Base-by-base conservation (phyloP, 1,140 invertebrate genomes). In the Trichogramma pretiosum region DNA sequence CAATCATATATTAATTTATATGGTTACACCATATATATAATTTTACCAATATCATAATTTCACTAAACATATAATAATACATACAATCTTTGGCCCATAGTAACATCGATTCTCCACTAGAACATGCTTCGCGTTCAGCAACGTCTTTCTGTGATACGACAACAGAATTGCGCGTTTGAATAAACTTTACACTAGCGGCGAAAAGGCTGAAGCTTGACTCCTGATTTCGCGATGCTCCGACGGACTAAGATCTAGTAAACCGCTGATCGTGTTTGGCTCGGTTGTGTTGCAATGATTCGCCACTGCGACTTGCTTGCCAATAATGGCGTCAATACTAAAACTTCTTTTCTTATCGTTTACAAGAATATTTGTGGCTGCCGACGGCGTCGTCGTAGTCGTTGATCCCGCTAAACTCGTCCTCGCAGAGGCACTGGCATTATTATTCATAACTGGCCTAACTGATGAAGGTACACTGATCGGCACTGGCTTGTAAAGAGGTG, bases 261-360 rank as follows among this genome's bases (percentile, higher is more conserved):
- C 68, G 13, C 56, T 53, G 19, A 60, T 62, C 34, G 43, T 57
- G 32, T 61, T 58, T 1, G 68, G 64, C 34, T n/a, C 61, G 24
- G 5, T 11, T 10, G 43, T 55, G 36, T 14, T 62, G 10, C 8
- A 8, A 9, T 17, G 16, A 18, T 37, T 7, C 3, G 4, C 5
- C 5, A 7, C 7, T 19, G 34, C 51, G 19, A 62, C 62, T 32
- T 68, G 63, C 50, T 74, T 74, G 16, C 75, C 75, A 45, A 76
- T 75, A 5, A 77, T 61, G 0, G 75, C 69, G 52, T 76, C 72
- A 57, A 74, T 75, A 53, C 71, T 75, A 55, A 77, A 76, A 48
- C 70, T 74, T 21, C 68, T 57, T 38, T 66, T 68, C 53, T 68
- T 70, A 17, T 52, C 42, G 21, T 65, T 65, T 44, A 55, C 47